A percentile compares a stretch with the other conserved stretches of the same genome.
Conservation (phyloP, 1,140 invertebrate genomes). For the Riptortus pedestris region DNA sequence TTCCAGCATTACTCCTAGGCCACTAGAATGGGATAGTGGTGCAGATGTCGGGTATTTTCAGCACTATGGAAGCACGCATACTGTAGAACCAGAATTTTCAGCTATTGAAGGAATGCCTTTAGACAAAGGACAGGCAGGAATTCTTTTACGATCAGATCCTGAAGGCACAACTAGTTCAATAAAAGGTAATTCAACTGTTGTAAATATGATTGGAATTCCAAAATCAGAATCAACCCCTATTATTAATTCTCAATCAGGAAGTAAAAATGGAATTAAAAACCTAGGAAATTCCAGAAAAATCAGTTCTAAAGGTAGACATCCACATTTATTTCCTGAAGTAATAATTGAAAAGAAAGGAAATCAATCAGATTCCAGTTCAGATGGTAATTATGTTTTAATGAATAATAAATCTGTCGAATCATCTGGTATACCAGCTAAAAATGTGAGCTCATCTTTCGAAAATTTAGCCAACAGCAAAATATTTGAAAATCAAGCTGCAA, state of each 20-base stretch:
- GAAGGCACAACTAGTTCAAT: constrained; percentile 34
- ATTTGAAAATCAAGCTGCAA: background rate
- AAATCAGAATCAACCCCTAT: constrained; percentile 29
- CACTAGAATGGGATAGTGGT: constrained; percentile 64
- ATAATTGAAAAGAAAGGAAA: constrained; percentile 3
- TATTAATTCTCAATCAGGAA: constrained; percentile 3
- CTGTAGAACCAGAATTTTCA: constrained; percentile 33
- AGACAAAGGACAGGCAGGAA: constrained; percentile 33
- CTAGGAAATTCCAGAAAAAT: background rate
- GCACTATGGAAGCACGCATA: background rate
- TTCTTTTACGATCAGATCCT: constrained; percentile 37
- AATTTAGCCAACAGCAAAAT: constrained; percentile 8
- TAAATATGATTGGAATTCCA: constrained; percentile 12
- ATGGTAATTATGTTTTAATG: background rate
- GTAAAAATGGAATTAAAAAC: constrained; percentile 8
- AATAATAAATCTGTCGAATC: constrained; percentile 2
- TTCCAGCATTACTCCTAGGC: constrained; percentile 29
- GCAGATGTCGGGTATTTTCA: constrained; percentile 61
- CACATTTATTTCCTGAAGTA: constrained; percentile 26
- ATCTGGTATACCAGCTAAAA: background rate
- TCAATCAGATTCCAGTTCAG: constrained; percentile 1
- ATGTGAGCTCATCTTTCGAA: constrained; percentile 28
- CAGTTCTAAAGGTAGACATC: background rate
- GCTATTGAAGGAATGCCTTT: constrained; percentile 48
- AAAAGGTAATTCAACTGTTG: background rate